Evolutionary conservation across 2,113 vertebrate species (phyloP).

Genomic region (Myocastor coypus): DNA sequence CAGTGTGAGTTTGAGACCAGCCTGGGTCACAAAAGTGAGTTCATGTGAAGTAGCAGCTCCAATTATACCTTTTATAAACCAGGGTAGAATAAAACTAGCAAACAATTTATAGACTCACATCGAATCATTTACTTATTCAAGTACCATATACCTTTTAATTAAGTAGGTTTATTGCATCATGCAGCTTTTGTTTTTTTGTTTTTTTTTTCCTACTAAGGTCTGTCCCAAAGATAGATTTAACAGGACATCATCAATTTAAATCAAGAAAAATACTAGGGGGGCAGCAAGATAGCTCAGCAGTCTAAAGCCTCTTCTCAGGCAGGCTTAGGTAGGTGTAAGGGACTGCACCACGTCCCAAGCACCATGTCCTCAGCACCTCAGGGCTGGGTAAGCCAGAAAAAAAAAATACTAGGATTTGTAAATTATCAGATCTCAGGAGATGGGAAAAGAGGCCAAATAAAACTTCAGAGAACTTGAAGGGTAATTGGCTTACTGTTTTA

Average conservation of each 20-base stretch:
- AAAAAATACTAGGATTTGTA: neutral
- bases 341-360: too few species aligned
- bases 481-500: neutral
- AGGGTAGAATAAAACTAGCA: neutral
- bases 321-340: too few species aligned
- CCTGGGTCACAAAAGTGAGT: too few species aligned
- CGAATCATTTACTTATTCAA: neutral
- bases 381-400: too few species aligned
- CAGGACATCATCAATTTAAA: neutral
- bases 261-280: neutral
- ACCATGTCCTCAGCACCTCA: too few species aligned
- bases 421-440: neutral
- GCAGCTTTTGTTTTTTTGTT: too few species aligned
- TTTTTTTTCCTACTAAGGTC: neutral
- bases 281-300: too few species aligned
- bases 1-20: too few species aligned
- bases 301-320: too few species aligned
- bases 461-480: neutral
- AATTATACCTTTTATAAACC: neutral
- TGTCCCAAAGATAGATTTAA: constrained; percentile 35
- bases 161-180: neutral
- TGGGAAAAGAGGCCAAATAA: neutral
- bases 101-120: neutral
- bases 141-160: neutral
- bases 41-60: neutral